Evolutionary conservation across 2,797 vertebrate genomes (phyloP).

Genomic region (Gymnoscopelus braueri): DNA sequence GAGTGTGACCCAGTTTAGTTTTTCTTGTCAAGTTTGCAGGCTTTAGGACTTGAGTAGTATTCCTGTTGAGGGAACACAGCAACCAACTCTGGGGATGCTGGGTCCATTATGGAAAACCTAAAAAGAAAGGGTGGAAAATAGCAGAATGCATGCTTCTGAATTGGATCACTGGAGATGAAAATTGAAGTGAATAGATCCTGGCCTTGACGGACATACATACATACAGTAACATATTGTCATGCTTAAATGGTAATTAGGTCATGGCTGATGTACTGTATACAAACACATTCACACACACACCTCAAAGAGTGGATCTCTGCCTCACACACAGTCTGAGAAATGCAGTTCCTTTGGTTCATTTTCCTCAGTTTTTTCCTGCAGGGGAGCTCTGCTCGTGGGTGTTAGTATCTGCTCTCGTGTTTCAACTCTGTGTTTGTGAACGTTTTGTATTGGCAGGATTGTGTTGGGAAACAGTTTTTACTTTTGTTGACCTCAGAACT

Average conservation of each 20-base stretch:
- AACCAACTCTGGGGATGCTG: too few relatives aligned
- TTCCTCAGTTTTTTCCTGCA: conserved; percentile 30
- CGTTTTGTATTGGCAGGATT: too few relatives aligned
- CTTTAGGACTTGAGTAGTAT: too few relatives aligned
- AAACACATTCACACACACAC: neutral
- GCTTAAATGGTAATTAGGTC: conserved; percentile 2
- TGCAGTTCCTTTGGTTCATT: conserved; percentile 45
- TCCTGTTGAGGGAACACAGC: too few relatives aligned
- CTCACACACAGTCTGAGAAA: conserved; percentile 31
- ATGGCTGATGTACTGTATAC: neutral
- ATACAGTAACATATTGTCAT: conserved; percentile 15
- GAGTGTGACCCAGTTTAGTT: too few relatives aligned
- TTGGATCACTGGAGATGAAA: too few relatives aligned
- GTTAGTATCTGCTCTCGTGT: conserved; percentile 33
- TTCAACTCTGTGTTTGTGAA: conserved; percentile 1
- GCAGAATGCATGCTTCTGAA: neutral
- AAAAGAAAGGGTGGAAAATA: too few relatives aligned
- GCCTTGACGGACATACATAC: neutral
- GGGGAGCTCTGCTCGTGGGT: conserved; percentile 47
- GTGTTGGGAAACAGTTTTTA: too few relatives aligned
- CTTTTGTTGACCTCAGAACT: too few relatives aligned
- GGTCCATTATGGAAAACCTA: too few relatives aligned
- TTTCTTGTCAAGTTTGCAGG: too few relatives aligned
- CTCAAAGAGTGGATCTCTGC: conserved; percentile 34
- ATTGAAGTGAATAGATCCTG: neutral